Conservation (phyloP, 2,113 vertebrate genomes). For the Pituophis catenifer region DNA sequence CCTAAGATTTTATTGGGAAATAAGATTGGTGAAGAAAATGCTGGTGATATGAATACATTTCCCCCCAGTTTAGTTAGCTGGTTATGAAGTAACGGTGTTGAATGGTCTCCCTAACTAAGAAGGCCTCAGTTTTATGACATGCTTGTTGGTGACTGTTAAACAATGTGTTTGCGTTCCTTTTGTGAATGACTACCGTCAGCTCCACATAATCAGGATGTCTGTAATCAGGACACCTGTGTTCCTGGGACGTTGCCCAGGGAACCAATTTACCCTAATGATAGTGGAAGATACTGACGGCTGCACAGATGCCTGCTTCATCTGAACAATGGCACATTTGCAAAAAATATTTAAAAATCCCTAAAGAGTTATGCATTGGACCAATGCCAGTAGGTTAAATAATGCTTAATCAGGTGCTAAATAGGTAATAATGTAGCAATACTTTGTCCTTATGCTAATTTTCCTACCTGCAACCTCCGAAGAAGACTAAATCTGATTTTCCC, state of each 20-base stretch:
- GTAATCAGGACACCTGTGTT: conserved; percentile 60
- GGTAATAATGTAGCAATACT: conserved; percentile 58
- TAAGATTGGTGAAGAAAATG: accelerated
- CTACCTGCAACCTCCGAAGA: conserved; percentile 34
- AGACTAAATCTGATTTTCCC: background rate
- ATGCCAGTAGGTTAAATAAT: conserved; percentile 63
- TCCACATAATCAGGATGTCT: conserved; percentile 49
- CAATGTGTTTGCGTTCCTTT: conserved; percentile 24
- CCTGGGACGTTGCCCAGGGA: conserved; percentile 57
- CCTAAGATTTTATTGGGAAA: conserved; percentile 1
- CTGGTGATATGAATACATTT: background rate
- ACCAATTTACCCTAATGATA: conserved; percentile 68
- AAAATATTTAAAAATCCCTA: conserved; percentile 40
- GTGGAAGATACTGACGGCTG: conserved; percentile 59
- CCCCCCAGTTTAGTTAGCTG: background rate
- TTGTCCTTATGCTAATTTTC: conserved; percentile 39
- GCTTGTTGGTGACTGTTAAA: conserved; percentile 27
- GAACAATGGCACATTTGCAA: conserved; percentile 63
- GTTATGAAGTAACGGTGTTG: background rate
- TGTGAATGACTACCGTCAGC: conserved; percentile 35
- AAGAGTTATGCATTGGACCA: conserved; percentile 51
- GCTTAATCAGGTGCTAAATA: conserved; percentile 65
- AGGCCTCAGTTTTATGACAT: background rate
- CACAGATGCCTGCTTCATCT: conserved; percentile 59
- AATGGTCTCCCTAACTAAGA: accelerated